Evolutionary conservation across 1,140 invertebrate species (phyloP).

Genomic region (Pachypsylla venusta): DNA sequence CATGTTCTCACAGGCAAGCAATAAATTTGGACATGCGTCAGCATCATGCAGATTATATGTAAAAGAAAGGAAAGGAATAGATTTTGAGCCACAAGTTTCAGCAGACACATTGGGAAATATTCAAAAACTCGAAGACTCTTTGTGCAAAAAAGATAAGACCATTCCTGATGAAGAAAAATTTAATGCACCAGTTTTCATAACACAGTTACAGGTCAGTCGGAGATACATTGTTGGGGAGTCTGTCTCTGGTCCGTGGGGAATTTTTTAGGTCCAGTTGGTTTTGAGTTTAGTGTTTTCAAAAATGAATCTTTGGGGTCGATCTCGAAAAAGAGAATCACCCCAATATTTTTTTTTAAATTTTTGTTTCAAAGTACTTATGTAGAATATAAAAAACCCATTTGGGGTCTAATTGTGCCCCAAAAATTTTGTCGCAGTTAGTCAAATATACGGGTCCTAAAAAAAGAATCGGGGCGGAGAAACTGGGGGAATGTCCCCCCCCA

Average conservation of each 20-base stretch:
- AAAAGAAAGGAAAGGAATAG: conserved; percentile 67
- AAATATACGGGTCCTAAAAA: too few species aligned
- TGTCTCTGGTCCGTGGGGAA: too few species aligned
- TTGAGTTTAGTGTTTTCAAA: too few species aligned
- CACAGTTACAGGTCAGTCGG: conserved; percentile 45
- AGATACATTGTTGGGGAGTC: neutral
- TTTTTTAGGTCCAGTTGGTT: too few species aligned
- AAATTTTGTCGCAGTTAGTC: too few species aligned
- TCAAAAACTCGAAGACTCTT: conserved; percentile 73
- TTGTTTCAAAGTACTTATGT: neutral
- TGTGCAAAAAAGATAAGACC: conserved; percentile 75
- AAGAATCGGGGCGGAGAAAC: too few species aligned
- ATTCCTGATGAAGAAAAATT: conserved; percentile 64
- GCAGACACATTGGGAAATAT: conserved; percentile 73
- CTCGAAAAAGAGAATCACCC: neutral
- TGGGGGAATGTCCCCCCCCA: too few species aligned
- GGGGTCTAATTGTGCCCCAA: too few species aligned
- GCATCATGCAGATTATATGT: conserved; percentile 74
- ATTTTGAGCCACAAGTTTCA: conserved; percentile 78
- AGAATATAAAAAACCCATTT: neutral
- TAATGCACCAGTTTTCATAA: conserved; percentile 68
- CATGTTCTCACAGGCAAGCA: conserved; percentile 45
- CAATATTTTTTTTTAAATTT: neutral
- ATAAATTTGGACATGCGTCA: conserved; percentile 74
- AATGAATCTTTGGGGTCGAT: neutral